Evolutionary conservation across 2,797 vertebrate genomes (phyloP), one percentile per base, ranked within the genome.

Genomic region (Myotis planiceps): DNA sequence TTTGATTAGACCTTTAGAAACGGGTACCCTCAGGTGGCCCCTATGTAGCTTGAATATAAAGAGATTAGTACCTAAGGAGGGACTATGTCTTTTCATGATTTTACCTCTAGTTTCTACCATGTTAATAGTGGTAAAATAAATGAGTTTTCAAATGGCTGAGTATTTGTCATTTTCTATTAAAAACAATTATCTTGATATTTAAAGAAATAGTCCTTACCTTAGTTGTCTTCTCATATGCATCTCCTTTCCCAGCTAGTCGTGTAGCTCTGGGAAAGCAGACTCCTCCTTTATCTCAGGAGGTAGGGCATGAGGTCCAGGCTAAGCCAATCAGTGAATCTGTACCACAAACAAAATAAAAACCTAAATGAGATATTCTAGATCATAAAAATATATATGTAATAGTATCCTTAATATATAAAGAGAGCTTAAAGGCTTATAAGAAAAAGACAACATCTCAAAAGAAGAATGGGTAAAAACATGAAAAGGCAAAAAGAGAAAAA

Each of bases 371-470:
- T 18, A 71, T 72, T 90, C 29, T 76, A 84, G n/a, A 88, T 12
- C 23, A 34, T 63, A 71, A n/a, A 83, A 4, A 58, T 72, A 71
- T 16, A 25, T 83, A 74, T 75, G n/a, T 10, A 3, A 5, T 68
- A 47, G 5, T 81, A 2, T 25, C 13, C 19, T 71, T 84, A 83
- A 80, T 63, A 55, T 76, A 55, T 75, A 76, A 81, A 92, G 14
- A 90, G 27, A 14, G 84, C 81, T 84, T 53, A 63, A 19, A 75
- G 60, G 53, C 29, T 68, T 82, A 15, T 16, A 45, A 93, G 81
- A 93, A 89, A 78, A 90, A 92, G 51, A 63, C 29, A 69, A 63
- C n/a, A 79, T 89, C 34, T 81, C 68, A 68, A 84, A 84, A 68
- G 27, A 90, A 79, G 23, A 84, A 65, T 49, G 14, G 37, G 25